Evolutionary conservation across 2,113 vertebrate genomes (phyloP), one percentile per base, ranked within the genome.

Genomic region (Misgurnus anguillicaudatus): DNA sequence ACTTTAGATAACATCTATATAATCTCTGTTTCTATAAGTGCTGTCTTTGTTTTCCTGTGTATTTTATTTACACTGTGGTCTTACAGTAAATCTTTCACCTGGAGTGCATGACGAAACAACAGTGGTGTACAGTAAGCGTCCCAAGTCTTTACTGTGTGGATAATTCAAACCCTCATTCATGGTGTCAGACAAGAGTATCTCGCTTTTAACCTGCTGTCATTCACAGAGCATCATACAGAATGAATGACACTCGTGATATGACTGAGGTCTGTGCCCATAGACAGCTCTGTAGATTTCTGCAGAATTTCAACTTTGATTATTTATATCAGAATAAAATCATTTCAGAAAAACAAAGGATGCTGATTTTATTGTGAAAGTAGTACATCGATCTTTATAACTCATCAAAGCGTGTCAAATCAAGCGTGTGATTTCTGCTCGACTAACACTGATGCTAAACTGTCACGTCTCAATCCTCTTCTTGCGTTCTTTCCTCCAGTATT

Each of bases 151-250:
- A 61, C 58, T 57, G 24, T 75, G 71, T 75, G 41, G 58, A 61
- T 83, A 75, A 31, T 51, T 48, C 9, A 19, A 72, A 78, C 70
- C 76, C 57, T 75, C 64, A 57, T 72, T 48, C 57, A 70, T 53
- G 64, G 55, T 75, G 67, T 83, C 77, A 66, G 82, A 70, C 58
- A 65, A 64, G n/a, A 51, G 65, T 66, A 79, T 67, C 55, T 71
- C 60, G 65, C 72, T 57, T 78, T 70, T 62, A 48, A 58, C 57
- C 31, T 38, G 31, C 66, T 80, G 72, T 71, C 77, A 77, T 66
- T 53, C 72, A 69, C 60, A 17, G 72, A 41, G 62, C 47, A 53
- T 24, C 63, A 60, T 53, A 61, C 71, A 57, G 60, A 64, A 42
- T 72, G 60, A 36, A 19, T 47, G 42, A 55, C 48, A 51, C 48